phyloP scores from a whole-genome alignment of 2,113 vertebrate species.

The Heteronetta atricapilla region DNA sequence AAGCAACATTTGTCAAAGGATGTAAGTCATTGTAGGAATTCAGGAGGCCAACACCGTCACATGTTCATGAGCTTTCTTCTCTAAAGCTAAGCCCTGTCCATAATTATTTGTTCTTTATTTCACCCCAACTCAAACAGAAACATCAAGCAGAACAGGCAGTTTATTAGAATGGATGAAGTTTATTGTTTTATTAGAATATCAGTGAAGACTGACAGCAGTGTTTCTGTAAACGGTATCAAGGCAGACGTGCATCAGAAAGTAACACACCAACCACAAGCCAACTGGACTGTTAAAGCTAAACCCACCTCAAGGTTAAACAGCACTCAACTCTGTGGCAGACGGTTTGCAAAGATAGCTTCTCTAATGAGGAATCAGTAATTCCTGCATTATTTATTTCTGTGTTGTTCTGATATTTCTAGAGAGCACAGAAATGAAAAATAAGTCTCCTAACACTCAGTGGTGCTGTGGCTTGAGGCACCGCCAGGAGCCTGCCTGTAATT shows the following conservation, averaged over 20 bases:
- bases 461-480: background rate
- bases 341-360: background rate
- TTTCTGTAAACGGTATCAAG: background rate
- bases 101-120: background rate
- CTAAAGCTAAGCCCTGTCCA: background rate
- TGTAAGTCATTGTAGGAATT: background rate
- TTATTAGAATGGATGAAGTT: background rate
- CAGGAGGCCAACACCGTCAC: background rate
- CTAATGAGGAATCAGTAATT: background rate
- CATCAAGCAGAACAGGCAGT: background rate
- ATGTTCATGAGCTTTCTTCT: background rate
- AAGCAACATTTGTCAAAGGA: background rate
- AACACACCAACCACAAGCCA: background rate
- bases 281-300: background rate
- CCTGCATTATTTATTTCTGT: slow-evolving; percentile 9
- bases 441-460: background rate
- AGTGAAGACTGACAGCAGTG: background rate
- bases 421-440: background rate
- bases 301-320: background rate
- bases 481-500: background rate
- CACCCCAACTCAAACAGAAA: background rate
- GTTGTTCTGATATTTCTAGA: background rate
- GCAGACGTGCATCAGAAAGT: background rate
- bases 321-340: background rate
- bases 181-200: no score